phyloP scores from a whole-genome alignment of 2,113 vertebrate species.

The Cryptotis parvus region DNA sequence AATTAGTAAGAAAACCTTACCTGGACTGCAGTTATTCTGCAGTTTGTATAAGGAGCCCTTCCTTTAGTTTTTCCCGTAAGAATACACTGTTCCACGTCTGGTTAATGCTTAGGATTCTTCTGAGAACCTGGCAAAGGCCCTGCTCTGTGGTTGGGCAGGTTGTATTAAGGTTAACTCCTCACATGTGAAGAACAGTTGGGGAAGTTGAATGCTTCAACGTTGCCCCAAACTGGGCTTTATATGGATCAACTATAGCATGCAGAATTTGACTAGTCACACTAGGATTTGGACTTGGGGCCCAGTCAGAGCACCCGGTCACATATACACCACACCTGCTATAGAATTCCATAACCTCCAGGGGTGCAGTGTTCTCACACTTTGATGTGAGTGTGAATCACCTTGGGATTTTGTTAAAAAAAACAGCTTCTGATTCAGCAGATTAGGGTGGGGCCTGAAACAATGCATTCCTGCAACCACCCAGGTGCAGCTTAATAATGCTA shows the following conservation, averaged over 20 bases:
- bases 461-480: neutral
- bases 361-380: neutral
- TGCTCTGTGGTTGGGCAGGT: conserved; percentile 9
- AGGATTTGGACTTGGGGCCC: neutral
- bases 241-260: neutral
- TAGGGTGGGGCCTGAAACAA: neutral
- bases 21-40: neutral
- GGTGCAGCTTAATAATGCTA: neutral
- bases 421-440: conserved; percentile 25
- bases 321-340: neutral
- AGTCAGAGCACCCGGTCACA: neutral
- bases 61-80: neutral
- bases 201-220: neutral
- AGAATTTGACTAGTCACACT: neutral
- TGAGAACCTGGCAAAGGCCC: neutral
- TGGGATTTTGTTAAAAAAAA: conserved; percentile 38
- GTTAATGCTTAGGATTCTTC: neutral
- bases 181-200: neutral
- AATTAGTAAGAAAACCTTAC: conserved; percentile 47
- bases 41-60: conserved; percentile 1
- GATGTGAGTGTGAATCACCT: conserved; percentile 36
- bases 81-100: neutral
- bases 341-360: conserved; percentile 21
- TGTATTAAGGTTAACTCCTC: conserved; percentile 38
- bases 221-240: neutral